phyloP scores from a whole-genome alignment of 1,140 invertebrate species.

The Bombus pascuorum region DNA sequence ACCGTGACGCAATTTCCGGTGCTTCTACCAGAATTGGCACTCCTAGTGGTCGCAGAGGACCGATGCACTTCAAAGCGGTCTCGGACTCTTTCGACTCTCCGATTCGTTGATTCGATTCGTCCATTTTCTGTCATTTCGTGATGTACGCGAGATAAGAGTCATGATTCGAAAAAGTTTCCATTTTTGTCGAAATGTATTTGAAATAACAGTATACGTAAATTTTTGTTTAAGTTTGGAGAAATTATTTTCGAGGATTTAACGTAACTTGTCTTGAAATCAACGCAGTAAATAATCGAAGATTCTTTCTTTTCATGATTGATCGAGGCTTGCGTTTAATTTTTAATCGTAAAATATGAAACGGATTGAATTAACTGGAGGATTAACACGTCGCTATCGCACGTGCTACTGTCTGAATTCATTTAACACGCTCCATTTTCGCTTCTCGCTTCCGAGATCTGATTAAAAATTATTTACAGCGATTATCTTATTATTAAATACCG shows the following conservation, averaged over 20 bases:
- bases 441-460: too few species aligned
- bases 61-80: conserved; percentile 41
- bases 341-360: too few species aligned
- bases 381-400: neutral
- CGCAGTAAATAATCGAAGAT: neutral
- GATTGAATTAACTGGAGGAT: neutral
- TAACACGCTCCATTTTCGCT: too few species aligned
- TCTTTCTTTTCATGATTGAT: neutral
- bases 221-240: neutral
- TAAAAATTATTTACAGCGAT: too few species aligned
- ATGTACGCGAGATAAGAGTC: neutral
- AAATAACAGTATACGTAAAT: neutral
- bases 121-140: conserved; percentile 34
- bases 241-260: neutral
- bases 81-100: conserved; percentile 1
- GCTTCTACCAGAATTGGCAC: conserved; percentile 69
- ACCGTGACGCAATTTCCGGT: conserved; percentile 73
- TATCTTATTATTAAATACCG: too few species aligned
- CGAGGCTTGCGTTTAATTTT: neutral
- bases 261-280: too few species aligned
- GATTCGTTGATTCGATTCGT: conserved; percentile 48
- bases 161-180: neutral
- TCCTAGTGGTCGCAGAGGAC: conserved; percentile 56
- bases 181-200: neutral
- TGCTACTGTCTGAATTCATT: neutral